Evolutionary conservation across 1,140 invertebrate species (phyloP).

Genomic region (Holotrichia oblita): DNA sequence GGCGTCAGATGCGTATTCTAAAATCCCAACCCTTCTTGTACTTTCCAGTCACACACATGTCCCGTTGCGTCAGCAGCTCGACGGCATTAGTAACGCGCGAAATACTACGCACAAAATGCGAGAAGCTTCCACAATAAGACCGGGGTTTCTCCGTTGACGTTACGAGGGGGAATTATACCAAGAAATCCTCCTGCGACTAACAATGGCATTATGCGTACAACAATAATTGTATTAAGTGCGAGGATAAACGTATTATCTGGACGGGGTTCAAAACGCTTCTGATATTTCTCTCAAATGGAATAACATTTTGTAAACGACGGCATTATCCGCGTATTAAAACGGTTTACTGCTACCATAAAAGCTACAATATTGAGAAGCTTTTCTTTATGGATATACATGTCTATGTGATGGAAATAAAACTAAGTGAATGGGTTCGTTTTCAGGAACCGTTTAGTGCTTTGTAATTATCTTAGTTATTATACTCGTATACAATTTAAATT

Average conservation of each 20-base stretch:
- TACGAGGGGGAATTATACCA: background rate
- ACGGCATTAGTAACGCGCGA: background rate
- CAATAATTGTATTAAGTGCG: constrained; percentile 26
- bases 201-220: constrained; percentile 33
- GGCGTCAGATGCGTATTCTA: too few species aligned
- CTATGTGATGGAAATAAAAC: too few species aligned
- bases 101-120: background rate
- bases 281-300: background rate
- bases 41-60: constrained; percentile 6
- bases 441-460: too few species aligned
- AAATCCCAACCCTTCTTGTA: background rate
- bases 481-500: too few species aligned
- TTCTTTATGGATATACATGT: too few species aligned
- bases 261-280: background rate
- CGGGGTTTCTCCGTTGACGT: background rate
- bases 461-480: too few species aligned
- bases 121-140: constrained; percentile 4
- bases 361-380: too few species aligned
- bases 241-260: constrained; percentile 9
- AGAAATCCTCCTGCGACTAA: constrained; percentile 24
- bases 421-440: too few species aligned
- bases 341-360: background rate
- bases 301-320: constrained; percentile 9
- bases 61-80: background rate
- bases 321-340: background rate